phyloP scores from a whole-genome alignment of 2,797 vertebrate species.

The Cynodonichthys magdalenae region DNA sequence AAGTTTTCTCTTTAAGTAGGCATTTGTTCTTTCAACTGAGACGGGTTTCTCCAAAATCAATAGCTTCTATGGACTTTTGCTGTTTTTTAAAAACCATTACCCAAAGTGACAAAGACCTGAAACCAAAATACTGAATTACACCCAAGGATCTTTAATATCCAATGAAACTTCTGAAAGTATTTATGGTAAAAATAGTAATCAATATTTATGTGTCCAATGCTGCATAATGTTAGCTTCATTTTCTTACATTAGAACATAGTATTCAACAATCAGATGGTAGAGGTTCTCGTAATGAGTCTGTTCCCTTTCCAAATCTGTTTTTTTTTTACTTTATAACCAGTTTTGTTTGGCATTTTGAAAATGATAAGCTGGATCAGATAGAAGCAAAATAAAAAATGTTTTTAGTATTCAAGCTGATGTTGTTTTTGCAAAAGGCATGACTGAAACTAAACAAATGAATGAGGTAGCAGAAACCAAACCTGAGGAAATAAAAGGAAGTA shows the following conservation, averaged over 20 bases:
- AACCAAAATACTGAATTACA: conserved; percentile 42
- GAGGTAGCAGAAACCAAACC: conserved; percentile 2
- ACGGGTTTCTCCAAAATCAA: conserved; percentile 8
- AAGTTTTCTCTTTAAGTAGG: neutral
- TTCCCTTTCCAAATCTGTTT: neutral
- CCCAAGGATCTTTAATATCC: conserved; percentile 40
- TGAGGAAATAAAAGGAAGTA: conserved; percentile 10
- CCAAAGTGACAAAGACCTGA: conserved; percentile 24
- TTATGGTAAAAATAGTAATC: conserved; percentile 34
- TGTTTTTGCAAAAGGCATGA: neutral
- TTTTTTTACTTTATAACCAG: neutral
- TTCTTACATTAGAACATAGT: no score
- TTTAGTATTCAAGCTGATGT: neutral
- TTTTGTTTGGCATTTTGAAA: conserved; percentile 9
- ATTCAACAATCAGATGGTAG: conserved; percentile 1
- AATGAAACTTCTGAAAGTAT: conserved; percentile 43
- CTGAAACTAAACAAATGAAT: neutral
- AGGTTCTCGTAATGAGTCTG: neutral
- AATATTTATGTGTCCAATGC: conserved; percentile 46
- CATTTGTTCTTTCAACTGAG: neutral
- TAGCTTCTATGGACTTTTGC: no score
- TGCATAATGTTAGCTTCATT: conserved; percentile 25
- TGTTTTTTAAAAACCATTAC: conserved; percentile 27
- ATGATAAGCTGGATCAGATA: neutral
- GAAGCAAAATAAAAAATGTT: neutral